phyloP scores from a whole-genome alignment of 2,113 vertebrate genomes.

The Connochaetes taurinus region DNA sequence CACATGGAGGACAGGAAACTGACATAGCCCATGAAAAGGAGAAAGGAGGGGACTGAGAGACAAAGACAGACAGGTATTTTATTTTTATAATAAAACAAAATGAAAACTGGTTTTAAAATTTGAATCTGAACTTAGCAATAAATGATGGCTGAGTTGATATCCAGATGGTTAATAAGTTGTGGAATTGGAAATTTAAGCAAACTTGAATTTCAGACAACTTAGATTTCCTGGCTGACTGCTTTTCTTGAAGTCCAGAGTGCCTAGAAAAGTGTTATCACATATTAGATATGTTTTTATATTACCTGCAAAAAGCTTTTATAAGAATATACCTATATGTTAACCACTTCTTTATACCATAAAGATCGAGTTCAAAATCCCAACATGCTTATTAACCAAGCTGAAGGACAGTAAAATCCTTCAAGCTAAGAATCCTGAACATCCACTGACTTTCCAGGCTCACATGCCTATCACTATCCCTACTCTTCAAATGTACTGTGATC shows the following conservation, averaged over 20 bases:
- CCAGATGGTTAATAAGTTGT: background rate
- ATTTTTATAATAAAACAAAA: background rate
- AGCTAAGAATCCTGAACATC: background rate
- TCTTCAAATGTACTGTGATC: background rate
- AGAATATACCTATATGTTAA: background rate
- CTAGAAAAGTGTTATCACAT: background rate
- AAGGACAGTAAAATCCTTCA: background rate
- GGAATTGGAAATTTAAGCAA: background rate
- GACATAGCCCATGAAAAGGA: no score
- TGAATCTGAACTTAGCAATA: background rate
- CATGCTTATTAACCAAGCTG: background rate
- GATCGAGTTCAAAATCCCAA: background rate
- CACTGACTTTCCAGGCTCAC: background rate
- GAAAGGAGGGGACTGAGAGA: background rate
- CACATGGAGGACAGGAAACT: background rate
- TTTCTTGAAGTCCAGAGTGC: background rate
- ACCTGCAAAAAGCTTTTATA: background rate
- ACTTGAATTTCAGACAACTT: background rate
- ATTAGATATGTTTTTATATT: background rate
- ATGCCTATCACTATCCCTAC: accelerated
- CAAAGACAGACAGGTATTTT: background rate
- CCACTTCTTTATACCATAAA: background rate
- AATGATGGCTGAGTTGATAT: background rate
- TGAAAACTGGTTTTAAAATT: background rate
- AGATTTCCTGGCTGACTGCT: background rate